These are phyloP conservation scores for Bimastos eiseni DNA, from an alignment of 2,888 invertebrate species.

Conservation along the genomic window DNA sequence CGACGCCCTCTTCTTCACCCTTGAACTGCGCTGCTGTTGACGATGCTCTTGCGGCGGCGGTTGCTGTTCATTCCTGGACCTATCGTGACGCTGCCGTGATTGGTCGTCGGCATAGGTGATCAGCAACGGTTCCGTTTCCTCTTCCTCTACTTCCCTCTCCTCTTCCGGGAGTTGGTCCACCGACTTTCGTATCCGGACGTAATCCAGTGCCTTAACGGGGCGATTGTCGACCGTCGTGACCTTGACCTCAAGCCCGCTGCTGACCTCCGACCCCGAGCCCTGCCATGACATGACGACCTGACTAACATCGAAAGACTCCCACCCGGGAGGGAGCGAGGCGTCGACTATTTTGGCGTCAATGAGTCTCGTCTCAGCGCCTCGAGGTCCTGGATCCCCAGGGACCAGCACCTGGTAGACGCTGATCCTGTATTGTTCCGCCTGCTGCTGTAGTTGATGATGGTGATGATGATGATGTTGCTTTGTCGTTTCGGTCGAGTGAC, in stretches of 20 bases:
- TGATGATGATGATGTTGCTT: not conserved
- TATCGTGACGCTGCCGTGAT: not conserved
- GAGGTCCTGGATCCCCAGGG: not conserved
- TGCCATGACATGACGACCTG: not conserved
- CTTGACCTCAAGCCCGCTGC: not conserved
- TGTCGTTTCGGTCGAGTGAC: not conserved
- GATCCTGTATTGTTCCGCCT: conserved; percentile 14
- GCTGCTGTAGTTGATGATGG: not conserved
- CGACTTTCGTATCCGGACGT: not conserved
- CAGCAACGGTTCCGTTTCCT: conserved; percentile 25
- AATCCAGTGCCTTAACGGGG: not conserved
- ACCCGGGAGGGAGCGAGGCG: not conserved
- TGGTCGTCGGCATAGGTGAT: conserved; percentile 30
- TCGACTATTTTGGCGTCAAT: conserved; percentile 7
- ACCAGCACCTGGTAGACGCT: conserved; percentile 18
- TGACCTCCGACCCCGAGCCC: too few species aligned
- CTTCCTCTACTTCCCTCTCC: not conserved
- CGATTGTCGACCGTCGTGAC: conserved; percentile 24
- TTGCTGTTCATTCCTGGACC: not conserved
- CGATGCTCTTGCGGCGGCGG: not conserved
- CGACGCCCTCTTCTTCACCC: not conserved
- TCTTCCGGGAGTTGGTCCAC: not conserved
- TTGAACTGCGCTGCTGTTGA: not conserved
- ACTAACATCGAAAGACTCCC: conserved; percentile 25
- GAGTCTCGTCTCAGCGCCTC: not conserved